These are phyloP conservation scores for Sus cebifrons DNA, from an alignment of 2,797 vertebrate species.

Conservation along the genomic window DNA sequence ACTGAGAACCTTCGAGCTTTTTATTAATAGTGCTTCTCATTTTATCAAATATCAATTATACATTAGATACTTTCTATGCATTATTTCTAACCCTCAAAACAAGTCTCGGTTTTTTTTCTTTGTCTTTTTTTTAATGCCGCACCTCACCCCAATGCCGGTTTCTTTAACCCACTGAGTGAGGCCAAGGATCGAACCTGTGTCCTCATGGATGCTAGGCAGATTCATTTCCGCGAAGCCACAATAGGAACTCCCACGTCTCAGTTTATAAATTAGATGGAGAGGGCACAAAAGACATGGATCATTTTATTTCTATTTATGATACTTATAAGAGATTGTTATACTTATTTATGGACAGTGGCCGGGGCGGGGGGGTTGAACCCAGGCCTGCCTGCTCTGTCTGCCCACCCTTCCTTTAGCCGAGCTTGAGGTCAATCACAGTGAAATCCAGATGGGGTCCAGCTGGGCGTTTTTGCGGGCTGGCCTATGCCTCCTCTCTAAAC, in stretches of 20 bases:
- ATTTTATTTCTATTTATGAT: background rate
- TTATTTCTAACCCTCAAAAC: conserved; percentile 5
- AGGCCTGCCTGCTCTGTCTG: background rate
- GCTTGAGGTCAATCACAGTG: background rate
- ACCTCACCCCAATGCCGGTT: background rate
- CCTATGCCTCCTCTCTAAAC: conserved; percentile 18
- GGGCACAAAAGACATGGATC: background rate
- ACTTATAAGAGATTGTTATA: background rate
- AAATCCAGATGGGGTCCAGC: conserved; percentile 1
- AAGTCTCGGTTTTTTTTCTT: background rate
- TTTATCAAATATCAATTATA: background rate
- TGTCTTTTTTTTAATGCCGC: background rate
- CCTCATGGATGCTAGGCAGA: too few species aligned
- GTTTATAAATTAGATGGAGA: background rate
- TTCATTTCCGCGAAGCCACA: too few species aligned
- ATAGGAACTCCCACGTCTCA: background rate
- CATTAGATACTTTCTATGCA: background rate
- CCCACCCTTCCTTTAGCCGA: background rate
- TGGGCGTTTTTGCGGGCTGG: background rate
- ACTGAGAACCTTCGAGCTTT: background rate
- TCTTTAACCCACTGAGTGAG: too few species aligned
- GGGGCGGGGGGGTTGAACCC: background rate
- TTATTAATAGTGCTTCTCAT: background rate
- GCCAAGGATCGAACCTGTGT: too few species aligned
- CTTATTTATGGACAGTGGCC: background rate